Evolutionary conservation across 2,113 vertebrate genomes (phyloP), one percentile per base, ranked within the genome.

Genomic region (Pteronura brasiliensis): DNA sequence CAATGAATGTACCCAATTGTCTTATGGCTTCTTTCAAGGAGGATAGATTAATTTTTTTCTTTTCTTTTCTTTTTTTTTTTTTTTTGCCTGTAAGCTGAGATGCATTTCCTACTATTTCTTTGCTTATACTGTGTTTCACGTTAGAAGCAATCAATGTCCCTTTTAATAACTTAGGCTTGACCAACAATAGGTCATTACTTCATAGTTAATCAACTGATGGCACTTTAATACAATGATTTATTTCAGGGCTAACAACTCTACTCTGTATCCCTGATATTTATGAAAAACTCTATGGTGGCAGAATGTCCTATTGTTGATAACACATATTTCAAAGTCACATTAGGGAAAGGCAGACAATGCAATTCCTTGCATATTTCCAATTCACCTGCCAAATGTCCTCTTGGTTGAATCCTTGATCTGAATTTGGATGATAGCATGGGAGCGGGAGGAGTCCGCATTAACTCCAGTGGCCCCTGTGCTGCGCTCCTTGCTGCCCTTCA

Each of bases 391-490:
- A 97, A 98, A 98, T 34, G 98, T 98, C 92, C 99, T 98, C 96
- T 99, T 99, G 69, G 98, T 97, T 36, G 98, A 39, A 65, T 98
- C 98, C 98, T 99, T 99, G 85, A 99, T 99, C 96, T 99, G 99
- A 97, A 99, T 99, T 98, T 99, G 99, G 97, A 99, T 99, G 97
- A 99, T 96, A 52, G 99, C 99, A 57, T 99, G 99, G 42, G 99
- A 99, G 71, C 99, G 99, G 91, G 99, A 99, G 27, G 99, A 99
- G 96, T 99, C 99, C 0, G 99, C 98, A 88, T 99, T 99, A 88
- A 99, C 99, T 31, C 99, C 99, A n/a, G 99, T 99, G 71, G 98
- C 98, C 44, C 99, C 99, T 0, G 99, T 99, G 95, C 99, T 99
- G 65, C 99, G 99, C 77, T 99, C 99, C 83, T 99, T 99, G 39